Conservation (phyloP, 2,888 invertebrate species). For the Heliconius aoede region DNA sequence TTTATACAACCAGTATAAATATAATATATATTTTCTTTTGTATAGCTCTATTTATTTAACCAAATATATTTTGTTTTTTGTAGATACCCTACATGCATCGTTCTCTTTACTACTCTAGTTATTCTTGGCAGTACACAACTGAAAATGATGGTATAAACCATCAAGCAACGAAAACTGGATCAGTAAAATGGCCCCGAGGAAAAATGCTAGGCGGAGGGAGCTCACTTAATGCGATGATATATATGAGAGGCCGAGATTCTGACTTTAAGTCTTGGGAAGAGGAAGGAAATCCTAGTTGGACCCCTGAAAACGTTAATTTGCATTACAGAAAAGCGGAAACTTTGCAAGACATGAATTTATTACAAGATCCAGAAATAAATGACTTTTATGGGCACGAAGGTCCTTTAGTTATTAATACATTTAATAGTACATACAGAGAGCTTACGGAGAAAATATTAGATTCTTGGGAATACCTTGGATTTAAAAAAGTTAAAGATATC, state of each 20-base stretch:
- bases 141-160: slow-evolving; percentile 88
- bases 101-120: slow-evolving; percentile 59
- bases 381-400: slow-evolving; percentile 71
- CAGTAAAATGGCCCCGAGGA: slow-evolving; percentile 83
- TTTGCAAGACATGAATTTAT: slow-evolving; percentile 56
- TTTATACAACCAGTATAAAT: neutral
- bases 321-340: slow-evolving; percentile 83
- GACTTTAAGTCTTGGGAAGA: slow-evolving; percentile 82
- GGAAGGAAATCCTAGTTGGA: slow-evolving; percentile 82
- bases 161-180: slow-evolving; percentile 80
- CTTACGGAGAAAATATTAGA: slow-evolving; percentile 58
- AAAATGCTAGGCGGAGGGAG: slow-evolving; percentile 85
- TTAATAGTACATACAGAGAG: slow-evolving; percentile 68
- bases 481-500: slow-evolving; percentile 64
- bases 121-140: slow-evolving; percentile 93
- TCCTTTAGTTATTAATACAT: slow-evolving; percentile 72
- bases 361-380: slow-evolving; percentile 52
- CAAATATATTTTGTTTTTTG: slow-evolving; percentile 31
- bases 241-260: slow-evolving; percentile 75
- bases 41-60: neutral
- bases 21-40: neutral
- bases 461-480: slow-evolving; percentile 76
- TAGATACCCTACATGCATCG: slow-evolving; percentile 56
- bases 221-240: slow-evolving; percentile 83
- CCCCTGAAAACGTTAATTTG: slow-evolving; percentile 72